Evolutionary conservation across 2,888 invertebrate genomes (phyloP), one percentile per base, ranked within the genome.

Genomic region (Synanthedon tipuliformis): DNA sequence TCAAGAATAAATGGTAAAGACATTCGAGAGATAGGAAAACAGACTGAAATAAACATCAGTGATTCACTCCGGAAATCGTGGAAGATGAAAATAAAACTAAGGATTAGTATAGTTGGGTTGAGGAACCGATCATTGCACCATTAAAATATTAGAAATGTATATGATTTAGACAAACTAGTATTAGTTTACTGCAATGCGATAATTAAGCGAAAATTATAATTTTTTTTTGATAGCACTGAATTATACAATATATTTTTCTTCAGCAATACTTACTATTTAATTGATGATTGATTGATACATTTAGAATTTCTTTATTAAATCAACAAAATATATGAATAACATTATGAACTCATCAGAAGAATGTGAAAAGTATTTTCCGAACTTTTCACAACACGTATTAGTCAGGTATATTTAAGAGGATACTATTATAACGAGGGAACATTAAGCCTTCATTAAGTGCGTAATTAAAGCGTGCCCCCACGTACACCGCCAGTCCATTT

Each of bases 401-500:
- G n/a, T 7, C 45, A n/a, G 45, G 45, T 34, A 34, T 8, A 5
- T 18, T 7, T 34, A 34, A 34, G 27, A 8, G 27, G 8, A 4
- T 45, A 15, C 45, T 13, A 45, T 57, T 63, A 58, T 69, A 68
- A 71, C 68, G 66, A 65, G 59, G 51, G 51, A 48, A 58, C 62
- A 66, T 66, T 65, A 66, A 65, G 61, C 64, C 65, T 61, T 65
- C 68, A 68, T 74, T 73, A 73, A 71, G 73, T 66, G 66, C 62
- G 72, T 74, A 75, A 77, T 78, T 77, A 75, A 72, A 75, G 66
- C 63, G 65, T 65, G 59, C 71, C 70, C 34, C 59, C 73, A 71
- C 70, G 69, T 68, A 65, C 60, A 61, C 56, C 54, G 52, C 54
- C 50, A 60, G 64, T 59, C 66, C 66, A 63, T 69, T 69, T 56